phyloP scores from a whole-genome alignment of 2,888 invertebrate species.

The Vesta saturnalis region DNA sequence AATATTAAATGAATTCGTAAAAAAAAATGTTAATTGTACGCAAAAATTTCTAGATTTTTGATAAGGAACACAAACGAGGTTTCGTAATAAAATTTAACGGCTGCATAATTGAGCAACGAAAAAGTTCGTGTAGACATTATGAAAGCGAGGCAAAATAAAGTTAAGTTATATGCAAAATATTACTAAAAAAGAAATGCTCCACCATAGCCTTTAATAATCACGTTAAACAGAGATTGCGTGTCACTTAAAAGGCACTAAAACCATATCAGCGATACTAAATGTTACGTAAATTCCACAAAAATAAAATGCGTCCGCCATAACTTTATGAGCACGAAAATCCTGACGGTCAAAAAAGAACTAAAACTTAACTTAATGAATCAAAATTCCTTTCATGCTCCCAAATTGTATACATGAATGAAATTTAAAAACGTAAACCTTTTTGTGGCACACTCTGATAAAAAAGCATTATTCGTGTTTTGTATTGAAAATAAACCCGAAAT shows the following conservation, averaged over 20 bases:
- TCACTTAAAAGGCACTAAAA: slow-evolving; percentile 32
- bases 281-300: slow-evolving; percentile 29
- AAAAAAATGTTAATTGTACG: too few relatives aligned
- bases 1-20: too few relatives aligned
- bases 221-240: slow-evolving; percentile 29
- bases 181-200: slow-evolving; percentile 7
- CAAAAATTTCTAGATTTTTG: too few relatives aligned
- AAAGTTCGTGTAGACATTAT: background rate
- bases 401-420: slow-evolving; percentile 15
- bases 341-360: slow-evolving; percentile 17
- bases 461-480: too few relatives aligned
- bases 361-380: slow-evolving; percentile 21
- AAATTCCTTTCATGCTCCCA: slow-evolving; percentile 13
- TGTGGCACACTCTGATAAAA: too few relatives aligned
- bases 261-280: slow-evolving; percentile 26
- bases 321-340: slow-evolving; percentile 31
- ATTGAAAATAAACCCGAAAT: background rate
- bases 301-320: slow-evolving; percentile 28
- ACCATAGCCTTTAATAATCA: slow-evolving; percentile 26
- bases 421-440: background rate
- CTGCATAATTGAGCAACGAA: too few relatives aligned
- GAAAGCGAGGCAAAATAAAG: slow-evolving; percentile 5
- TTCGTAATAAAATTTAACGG: too few relatives aligned
- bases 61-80: too few relatives aligned
- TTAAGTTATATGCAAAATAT: slow-evolving; percentile 22